A percentile compares a stretch with the other conserved stretches of the same genome.
These are phyloP conservation scores for Pangasius mekongensis DNA, from an alignment of 2,797 vertebrate genomes.

Conservation along the genomic window DNA sequence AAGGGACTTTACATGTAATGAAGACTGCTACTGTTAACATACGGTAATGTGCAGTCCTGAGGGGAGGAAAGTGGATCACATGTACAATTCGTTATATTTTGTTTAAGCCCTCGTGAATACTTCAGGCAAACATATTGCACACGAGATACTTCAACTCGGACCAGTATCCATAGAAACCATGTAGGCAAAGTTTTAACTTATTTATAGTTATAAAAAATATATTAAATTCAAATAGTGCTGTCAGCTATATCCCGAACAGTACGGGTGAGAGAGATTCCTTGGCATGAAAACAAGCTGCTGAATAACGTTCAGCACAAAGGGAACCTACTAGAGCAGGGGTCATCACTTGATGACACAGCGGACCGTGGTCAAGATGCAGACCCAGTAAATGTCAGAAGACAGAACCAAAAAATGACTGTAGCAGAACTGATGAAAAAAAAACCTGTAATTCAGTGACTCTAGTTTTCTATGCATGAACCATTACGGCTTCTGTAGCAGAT, in stretches of 20 bases:
- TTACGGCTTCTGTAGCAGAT: not conserved
- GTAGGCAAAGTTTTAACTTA: not conserved
- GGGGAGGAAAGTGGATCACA: not conserved
- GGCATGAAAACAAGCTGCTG: not conserved
- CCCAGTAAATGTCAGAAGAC: not conserved
- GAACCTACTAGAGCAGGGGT: not conserved
- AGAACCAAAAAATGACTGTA: not conserved
- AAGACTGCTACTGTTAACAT: conserved; percentile 10
- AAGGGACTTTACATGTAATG: not conserved
- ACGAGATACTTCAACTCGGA: not conserved
- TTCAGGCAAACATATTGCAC: not conserved
- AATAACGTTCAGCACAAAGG: not conserved
- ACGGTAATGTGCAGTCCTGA: not conserved
- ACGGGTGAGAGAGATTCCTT: not conserved
- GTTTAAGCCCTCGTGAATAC: not conserved
- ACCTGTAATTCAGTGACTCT: not conserved
- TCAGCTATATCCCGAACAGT: not conserved
- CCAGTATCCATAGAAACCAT: not conserved
- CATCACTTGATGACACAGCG: not conserved
- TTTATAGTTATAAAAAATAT: not conserved
- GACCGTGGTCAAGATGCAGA: not conserved
- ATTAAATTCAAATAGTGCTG: not conserved
- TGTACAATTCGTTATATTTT: not conserved
- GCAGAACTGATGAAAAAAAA: not conserved
- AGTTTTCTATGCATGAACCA: not conserved